Base-by-base conservation (phyloP, 2,797 vertebrate genomes). In the Botia kubotai region DNA sequence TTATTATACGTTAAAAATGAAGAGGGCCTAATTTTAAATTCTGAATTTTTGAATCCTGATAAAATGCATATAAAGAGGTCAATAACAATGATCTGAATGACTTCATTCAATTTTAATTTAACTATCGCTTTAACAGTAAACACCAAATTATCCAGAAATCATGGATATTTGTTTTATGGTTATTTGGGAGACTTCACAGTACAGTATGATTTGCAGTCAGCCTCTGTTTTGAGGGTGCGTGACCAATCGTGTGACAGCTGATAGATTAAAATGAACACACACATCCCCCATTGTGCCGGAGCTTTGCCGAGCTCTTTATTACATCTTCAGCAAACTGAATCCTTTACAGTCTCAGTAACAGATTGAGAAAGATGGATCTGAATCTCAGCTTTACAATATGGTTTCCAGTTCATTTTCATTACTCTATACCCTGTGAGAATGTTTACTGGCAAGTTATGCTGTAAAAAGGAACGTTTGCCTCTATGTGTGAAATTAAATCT, bases 401-500 rank as follows among this genome's bases (percentile, higher is more conserved):
- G 36, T 65, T 83, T 84, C 70, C 76, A 72, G 82, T 84, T 85
- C 81, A 86, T 86, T 85, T 79, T 65, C 77, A 79, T 81, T 83
- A 79, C 66, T 70, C 67, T 39, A 6, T 39, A 77, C 68, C 80
- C 63, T 79, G 58, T 17, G 50, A 67, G 19, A 33, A 69, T 72
- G 63, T 77, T 65, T 57, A 72, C 65, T 75, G 57, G 71, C 52
- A 68, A 86, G 36, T 69, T 66, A 71, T 84, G 86, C 75, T 50
- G 65, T 84, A 71, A 72, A 79, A 60, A 77, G 75, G 83, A 86
- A 87, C 82, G 76, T 82, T 85, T 83, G 79, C 62, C 19, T n/a
- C 80, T 57, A 68, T 3, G 36, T 83, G 82, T 82, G 75, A 86
- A 88, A 88, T 89, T 86, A 86, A 87, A 86, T 87, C 78, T 78